Base-by-base conservation (phyloP, 2,797 vertebrate genomes). In the Miichthys miiuy region DNA sequence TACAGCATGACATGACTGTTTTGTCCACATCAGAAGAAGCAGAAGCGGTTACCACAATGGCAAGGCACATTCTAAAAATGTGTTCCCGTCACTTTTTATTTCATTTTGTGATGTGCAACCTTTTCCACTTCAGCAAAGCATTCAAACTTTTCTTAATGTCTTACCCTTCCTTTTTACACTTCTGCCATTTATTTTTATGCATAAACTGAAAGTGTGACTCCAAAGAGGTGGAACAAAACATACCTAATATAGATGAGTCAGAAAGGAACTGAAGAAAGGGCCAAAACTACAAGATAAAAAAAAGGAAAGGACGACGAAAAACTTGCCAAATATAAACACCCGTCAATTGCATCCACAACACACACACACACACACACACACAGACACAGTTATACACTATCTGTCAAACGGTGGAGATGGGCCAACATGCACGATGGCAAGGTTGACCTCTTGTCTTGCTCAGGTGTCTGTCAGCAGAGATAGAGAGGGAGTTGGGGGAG, bases 381-480 rank as follows among this genome's bases (percentile, higher is more conserved):
- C 38, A 60, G 70, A 47, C 42, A 68, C 7, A 72, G 10, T 21
- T 46, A 25, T 41, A 41, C 57, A 46, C n/a, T 5, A 42, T 68
- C 61, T 16, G 47, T 88, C 72, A 74, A 73, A 68, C 12, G 30
- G 13, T 78, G 73, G 77, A 81, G 69, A 54, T 47, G 60, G 67
- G 75, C 75, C 79, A 85, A 52, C 30, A 21, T 52, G 60, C 57
- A 74, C n/a, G 14, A 67, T 63, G 72, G 88, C 68, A 46, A 54
- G 60, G 82, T 50, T 77, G 88, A 90, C 87, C 89, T 69, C 83
- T 66, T 75, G 83, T 90, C 82, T 85, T 60, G 60, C 77, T 80
- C 81, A 87, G 76, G 84, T 86, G 89, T 90, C 90, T 54, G 50
- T 90, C 86, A 82, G 79, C 74, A 23, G 55, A 83, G 84, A 89